Conservation (phyloP, 2,888 invertebrate genomes). For the Prosopocoilus inquinatus region DNA sequence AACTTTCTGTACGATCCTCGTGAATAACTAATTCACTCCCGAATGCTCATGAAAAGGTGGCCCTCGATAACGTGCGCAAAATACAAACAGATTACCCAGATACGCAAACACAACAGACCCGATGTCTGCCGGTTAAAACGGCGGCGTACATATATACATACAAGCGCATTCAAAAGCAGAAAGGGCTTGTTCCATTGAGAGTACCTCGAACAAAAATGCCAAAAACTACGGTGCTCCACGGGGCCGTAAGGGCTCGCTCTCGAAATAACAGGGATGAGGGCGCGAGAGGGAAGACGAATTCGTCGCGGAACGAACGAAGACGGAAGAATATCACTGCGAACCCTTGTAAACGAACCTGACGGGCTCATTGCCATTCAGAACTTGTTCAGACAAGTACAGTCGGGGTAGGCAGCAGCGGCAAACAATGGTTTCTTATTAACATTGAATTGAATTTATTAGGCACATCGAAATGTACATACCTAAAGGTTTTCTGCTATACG, state of each 20-base stretch:
- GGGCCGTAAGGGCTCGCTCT: background rate
- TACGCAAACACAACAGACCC: too few relatives aligned
- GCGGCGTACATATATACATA: background rate
- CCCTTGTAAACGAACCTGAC: slow-evolving; percentile 8
- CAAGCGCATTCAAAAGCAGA: background rate
- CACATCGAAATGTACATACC: background rate
- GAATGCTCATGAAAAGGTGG: too few relatives aligned
- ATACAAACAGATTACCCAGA: too few relatives aligned
- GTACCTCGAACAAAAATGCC: background rate
- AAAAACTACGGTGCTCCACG: background rate
- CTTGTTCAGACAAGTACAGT: slow-evolving; percentile 10
- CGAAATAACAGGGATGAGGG: background rate
- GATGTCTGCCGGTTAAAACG: background rate
- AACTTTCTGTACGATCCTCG: too few relatives aligned
- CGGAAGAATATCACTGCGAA: background rate
- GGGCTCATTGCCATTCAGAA: slow-evolving; percentile 6
- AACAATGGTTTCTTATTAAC: slow-evolving; percentile 10
- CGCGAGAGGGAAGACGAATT: background rate
- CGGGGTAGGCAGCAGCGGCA: background rate
- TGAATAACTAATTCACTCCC: too few relatives aligned
- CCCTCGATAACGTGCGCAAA: too few relatives aligned
- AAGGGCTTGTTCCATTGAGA: background rate
- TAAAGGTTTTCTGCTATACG: background rate
- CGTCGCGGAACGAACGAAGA: background rate
- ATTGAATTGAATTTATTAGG: slow-evolving; percentile 11